phyloP scores from a whole-genome alignment of 37 sponge, comb jelly and placozoan species.

The Beroe ovata region DNA sequence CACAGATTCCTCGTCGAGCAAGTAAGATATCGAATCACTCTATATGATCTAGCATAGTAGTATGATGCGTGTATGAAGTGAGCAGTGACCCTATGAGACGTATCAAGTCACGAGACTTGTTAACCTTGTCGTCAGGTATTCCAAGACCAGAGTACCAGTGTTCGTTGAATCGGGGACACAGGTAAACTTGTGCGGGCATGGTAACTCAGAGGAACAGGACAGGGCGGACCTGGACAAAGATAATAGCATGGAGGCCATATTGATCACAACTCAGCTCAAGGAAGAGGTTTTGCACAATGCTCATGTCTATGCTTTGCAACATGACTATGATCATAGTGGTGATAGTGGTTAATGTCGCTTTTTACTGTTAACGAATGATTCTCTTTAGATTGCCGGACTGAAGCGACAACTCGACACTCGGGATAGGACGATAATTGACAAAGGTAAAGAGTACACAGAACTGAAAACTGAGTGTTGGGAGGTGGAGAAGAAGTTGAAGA shows the following conservation, averaged over 20 bases:
- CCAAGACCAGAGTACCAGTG: background rate
- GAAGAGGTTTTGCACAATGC: conserved; percentile 63
- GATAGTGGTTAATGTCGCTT: no score
- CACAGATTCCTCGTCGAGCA: conserved; percentile 18
- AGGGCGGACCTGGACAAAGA: background rate
- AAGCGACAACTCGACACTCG: conserved; percentile 56
- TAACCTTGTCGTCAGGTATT: background rate
- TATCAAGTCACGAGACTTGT: no score
- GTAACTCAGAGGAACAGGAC: background rate
- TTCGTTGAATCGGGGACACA: background rate
- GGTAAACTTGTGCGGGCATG: conserved; percentile 39
- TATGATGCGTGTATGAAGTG: no score
- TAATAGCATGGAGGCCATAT: conserved; percentile 56
- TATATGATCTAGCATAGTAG: no score
- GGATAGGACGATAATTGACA: conserved; percentile 13
- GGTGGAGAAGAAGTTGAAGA: conserved; percentile 62
- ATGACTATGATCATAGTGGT: no score
- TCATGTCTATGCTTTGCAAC: no score
- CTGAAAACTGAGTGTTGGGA: conserved; percentile 45
- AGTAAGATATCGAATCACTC: no score
- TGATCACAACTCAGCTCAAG: conserved; percentile 52
- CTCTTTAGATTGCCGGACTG: conserved; percentile 30
- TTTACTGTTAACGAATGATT: no score
- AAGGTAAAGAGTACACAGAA: conserved; percentile 21
- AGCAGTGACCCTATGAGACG: no score